Evolutionary conservation across 1,140 invertebrate genomes (phyloP).

Genomic region (Drosophila oshimai): DNA sequence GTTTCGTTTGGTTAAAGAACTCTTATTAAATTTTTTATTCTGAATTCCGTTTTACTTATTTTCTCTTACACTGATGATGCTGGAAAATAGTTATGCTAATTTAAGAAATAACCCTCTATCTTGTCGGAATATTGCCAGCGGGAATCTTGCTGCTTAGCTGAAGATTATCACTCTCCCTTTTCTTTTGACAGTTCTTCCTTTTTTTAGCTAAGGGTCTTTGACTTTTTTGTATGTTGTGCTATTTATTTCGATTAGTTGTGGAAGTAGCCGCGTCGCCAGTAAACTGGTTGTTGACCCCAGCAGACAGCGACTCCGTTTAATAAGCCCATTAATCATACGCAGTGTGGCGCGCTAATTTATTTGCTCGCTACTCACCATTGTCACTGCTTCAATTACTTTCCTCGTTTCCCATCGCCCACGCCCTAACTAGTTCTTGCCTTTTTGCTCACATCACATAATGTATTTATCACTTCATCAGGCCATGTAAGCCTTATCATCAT

Average conservation of each 20-base stretch:
- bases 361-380: slow-evolving; percentile 52
- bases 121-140: slow-evolving; percentile 9
- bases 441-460: slow-evolving; percentile 56
- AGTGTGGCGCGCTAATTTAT: slow-evolving; percentile 71
- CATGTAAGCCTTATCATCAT: slow-evolving; percentile 65
- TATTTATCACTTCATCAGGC: slow-evolving; percentile 77
- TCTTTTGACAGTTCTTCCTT: not conserved
- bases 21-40: not conserved
- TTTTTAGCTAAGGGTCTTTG: slow-evolving; percentile 2
- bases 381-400: slow-evolving; percentile 54
- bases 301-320: slow-evolving; percentile 34
- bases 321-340: slow-evolving; percentile 77
- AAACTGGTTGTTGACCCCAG: slow-evolving; percentile 69
- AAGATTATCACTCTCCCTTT: not conserved
- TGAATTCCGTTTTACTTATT: not conserved
- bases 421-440: slow-evolving; percentile 39
- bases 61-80: not conserved
- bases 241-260: slow-evolving; percentile 48
- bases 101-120: not conserved
- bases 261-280: slow-evolving; percentile 37
- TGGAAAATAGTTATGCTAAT: slow-evolving; percentile 12
- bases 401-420: not conserved
- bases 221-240: slow-evolving; percentile 7
- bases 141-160: not conserved
- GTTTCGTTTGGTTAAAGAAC: no score